Evolutionary conservation across 2,113 vertebrate species (phyloP).

Genomic region (Rhizomys pruinosus): DNA sequence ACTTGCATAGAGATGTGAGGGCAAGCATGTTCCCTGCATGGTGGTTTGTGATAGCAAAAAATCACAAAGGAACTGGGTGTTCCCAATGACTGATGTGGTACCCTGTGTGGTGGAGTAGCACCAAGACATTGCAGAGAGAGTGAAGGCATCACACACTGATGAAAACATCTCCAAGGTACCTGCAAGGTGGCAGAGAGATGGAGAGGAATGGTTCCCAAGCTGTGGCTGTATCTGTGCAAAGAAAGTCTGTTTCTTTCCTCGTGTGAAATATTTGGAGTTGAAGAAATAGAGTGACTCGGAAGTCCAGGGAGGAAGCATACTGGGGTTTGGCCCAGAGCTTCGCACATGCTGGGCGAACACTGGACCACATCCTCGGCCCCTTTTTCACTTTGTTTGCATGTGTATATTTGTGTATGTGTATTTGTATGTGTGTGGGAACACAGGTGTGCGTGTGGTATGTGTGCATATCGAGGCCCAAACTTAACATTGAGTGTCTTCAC

Average conservation of each 20-base stretch:
- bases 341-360: background rate
- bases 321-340: background rate
- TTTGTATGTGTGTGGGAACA: background rate
- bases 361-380: background rate
- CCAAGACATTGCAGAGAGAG: background rate
- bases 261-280: too few species aligned
- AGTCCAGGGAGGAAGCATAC: background rate
- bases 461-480: background rate
- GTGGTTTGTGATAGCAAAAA: background rate
- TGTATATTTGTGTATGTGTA: rapidly evolving
- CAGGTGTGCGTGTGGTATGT: background rate
- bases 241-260: too few species aligned
- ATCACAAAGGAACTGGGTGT: background rate
- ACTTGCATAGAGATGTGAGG: background rate
- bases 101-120: background rate
- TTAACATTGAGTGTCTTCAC: background rate
- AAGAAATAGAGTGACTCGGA: too few species aligned
- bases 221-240: too few species aligned
- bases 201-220: too few species aligned
- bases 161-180: too few species aligned
- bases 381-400: background rate
- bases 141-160: too few species aligned
- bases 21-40: background rate
- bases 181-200: too few species aligned
- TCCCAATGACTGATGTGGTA: background rate